phyloP scores from a whole-genome alignment of 2,888 invertebrate species.

The Synergus laeviventris region DNA sequence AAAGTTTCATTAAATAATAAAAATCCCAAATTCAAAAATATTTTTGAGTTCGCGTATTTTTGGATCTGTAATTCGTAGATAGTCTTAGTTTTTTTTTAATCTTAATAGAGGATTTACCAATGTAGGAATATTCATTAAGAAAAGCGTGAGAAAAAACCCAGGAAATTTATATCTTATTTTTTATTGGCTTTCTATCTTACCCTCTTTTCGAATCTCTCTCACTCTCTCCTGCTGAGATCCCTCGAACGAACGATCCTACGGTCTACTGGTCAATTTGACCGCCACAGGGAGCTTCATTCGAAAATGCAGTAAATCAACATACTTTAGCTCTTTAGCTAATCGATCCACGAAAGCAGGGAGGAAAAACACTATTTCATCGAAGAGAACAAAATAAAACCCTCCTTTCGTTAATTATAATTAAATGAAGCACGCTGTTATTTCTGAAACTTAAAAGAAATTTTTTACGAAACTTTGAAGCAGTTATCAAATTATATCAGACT shows the following conservation, averaged over 20 bases:
- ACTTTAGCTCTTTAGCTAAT: constrained; percentile 1
- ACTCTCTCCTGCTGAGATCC: neutral
- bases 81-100: neutral
- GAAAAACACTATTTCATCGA: neutral
- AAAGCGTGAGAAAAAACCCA: neutral
- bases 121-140: too few species aligned
- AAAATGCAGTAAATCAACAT: constrained; percentile 10
- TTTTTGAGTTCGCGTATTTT: constrained; percentile 5
- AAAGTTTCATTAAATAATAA: neutral
- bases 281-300: neutral
- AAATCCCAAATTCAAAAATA: neutral
- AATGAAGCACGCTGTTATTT: neutral
- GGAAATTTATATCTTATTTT: neutral
- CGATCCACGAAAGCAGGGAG: neutral
- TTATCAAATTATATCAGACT: neutral
- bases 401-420: neutral
- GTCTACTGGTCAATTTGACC: neutral
- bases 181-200: neutral
- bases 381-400: neutral
- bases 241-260: neutral
- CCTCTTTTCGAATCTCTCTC: neutral
- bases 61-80: neutral
- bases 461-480: neutral
- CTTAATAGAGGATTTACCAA: neutral
- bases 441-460: neutral